Evolutionary conservation across 2,888 invertebrate genomes (phyloP), one percentile per base, ranked within the genome.

Genomic region (Geotrupes spiniger): DNA sequence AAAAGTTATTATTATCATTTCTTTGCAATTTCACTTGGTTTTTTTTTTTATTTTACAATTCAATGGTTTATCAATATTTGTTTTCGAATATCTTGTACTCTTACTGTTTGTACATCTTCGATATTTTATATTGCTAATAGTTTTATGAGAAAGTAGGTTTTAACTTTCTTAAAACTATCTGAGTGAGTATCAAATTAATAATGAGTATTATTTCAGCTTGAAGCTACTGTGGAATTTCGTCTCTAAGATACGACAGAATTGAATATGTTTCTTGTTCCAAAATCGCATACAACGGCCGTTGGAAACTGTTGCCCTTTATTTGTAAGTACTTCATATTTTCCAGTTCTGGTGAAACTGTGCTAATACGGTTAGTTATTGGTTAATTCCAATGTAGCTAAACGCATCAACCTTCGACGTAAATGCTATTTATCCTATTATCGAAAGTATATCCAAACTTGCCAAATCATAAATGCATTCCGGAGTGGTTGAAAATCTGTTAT

Each of bases 211-310:
- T n/a, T n/a, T n/a, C n/a, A 6, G 21, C 6, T 21, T 21, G 6
- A 21, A 17, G n/a, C 46, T 50, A 60, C 36, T 51, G 48, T 28
- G 87, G 87, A 62, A 93, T 92, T 57, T 90, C 81, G 72, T 90
- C 89, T 52, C 92, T 78, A 33, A 95, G 78, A 70, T 93, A 94
- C 1, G 89, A 83, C 64, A 95, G 77, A 42, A 94, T 73, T 26
- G 89, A 81, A 4, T 82, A 85, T 0, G 94, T 94, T 57, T 93
- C 92, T 70, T 91, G 92, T 49, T 83, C 84, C 42, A 95, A 75
- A 51, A 93, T 82, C 17, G 91, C 87, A 73, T 92, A 89, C 1
- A 93, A 81, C n/a, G 94, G 94, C 66, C 89, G 88, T 27, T 92
- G 82, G 72, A 94, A 93, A 49, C 86, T 82, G 73, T 95, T 95